Conservation (phyloP, 2,797 vertebrate species). For the Sarcophilus harrisii region DNA sequence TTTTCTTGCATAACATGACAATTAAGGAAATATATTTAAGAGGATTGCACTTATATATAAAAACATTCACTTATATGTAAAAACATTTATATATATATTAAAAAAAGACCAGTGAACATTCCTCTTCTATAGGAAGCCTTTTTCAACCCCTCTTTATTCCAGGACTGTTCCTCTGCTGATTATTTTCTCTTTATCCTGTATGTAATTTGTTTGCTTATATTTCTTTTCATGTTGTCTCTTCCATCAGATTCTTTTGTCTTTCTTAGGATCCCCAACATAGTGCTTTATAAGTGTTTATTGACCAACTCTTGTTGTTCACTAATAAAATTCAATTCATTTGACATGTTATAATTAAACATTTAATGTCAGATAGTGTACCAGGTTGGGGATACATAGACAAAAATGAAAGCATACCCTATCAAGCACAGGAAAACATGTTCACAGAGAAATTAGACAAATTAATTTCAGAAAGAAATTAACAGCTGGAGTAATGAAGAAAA, state of each 20-base stretch:
- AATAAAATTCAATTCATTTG: conserved; percentile 2
- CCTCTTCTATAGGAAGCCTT: neutral
- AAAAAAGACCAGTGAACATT: neutral
- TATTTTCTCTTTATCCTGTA: neutral
- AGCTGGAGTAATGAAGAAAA: conserved; percentile 2
- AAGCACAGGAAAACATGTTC: neutral
- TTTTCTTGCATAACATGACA: too few relatives aligned
- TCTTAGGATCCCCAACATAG: neutral
- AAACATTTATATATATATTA: too few relatives aligned
- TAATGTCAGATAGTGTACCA: neutral
- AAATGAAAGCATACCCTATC: neutral
- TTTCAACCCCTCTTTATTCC: neutral
- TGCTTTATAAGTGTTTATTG: neutral
- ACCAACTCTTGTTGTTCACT: neutral
- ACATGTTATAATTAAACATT: neutral
- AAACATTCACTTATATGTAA: too few relatives aligned
- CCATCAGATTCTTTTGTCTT: neutral
- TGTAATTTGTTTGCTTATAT: neutral
- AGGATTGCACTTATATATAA: too few relatives aligned
- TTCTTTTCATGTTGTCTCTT: neutral
- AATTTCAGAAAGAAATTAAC: neutral
- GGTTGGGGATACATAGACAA: conserved; percentile 7
- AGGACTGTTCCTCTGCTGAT: neutral
- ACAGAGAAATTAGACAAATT: conserved; percentile 25
- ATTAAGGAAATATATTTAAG: too few relatives aligned